A percentile compares a stretch with the other conserved stretches of the same genome.
phyloP scores from a whole-genome alignment of 2,888 invertebrate species.

The Flexamia atlantica region DNA sequence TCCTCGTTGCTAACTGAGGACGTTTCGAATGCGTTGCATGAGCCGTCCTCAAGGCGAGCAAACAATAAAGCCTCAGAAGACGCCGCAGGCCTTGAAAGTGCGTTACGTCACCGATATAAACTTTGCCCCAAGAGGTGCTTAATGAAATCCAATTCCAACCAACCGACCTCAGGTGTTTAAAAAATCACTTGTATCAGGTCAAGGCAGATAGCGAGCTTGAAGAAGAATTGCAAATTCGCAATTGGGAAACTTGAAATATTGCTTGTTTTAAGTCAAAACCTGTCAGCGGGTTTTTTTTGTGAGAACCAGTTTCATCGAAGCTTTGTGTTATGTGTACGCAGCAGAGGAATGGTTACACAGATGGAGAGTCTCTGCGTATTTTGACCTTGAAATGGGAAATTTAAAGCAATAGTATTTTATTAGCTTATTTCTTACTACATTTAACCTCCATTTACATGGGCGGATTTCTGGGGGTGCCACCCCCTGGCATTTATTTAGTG shows the following conservation, averaged over 20 bases:
- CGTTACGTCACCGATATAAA: neutral
- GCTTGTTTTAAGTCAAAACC: no score
- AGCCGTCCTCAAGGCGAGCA: neutral
- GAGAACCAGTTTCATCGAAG: no score
- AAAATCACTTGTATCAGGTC: neutral
- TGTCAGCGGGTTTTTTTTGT: no score
- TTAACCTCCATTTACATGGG: no score
- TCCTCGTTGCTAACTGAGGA: neutral
- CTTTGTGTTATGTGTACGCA: no score
- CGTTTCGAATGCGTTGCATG: slow-evolving; percentile 14
- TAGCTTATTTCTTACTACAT: no score
- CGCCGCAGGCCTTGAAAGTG: neutral
- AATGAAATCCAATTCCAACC: neutral
- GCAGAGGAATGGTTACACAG: no score
- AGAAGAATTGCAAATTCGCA: neutral
- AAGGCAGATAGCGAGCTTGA: neutral
- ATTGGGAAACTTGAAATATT: no score
- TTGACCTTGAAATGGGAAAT: no score
- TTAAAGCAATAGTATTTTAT: neutral
- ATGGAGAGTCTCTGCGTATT: no score
- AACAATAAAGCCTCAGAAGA: neutral
- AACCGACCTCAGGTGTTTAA: neutral
- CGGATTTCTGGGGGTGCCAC: no score
- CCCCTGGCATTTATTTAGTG: no score
- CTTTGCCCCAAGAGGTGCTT: neutral